These are phyloP conservation scores for Tricholauxania praeusta DNA, from an alignment of 2,888 invertebrate species.

Conservation along the genomic window DNA sequence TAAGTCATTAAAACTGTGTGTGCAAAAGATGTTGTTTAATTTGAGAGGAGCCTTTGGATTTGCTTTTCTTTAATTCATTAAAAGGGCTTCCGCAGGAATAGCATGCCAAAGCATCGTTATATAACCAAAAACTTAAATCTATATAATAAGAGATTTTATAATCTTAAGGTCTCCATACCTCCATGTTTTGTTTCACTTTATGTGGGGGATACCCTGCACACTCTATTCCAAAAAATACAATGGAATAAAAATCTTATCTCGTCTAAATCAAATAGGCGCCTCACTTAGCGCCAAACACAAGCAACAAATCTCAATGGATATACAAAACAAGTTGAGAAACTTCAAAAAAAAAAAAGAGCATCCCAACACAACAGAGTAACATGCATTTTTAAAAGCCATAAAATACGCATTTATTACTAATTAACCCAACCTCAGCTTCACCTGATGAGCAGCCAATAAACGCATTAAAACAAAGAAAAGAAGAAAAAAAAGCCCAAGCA, in stretches of 20 bases:
- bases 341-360: not conserved
- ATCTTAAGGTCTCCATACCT: conserved; percentile 9
- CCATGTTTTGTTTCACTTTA: conserved; percentile 7
- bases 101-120: too few relatives aligned
- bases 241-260: not conserved
- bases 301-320: not conserved
- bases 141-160: not conserved
- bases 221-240: not conserved
- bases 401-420: conserved; percentile 49
- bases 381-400: conserved; percentile 51
- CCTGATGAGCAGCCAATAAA: conserved; percentile 2
- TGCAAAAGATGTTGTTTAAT: not conserved
- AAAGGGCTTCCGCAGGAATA: too few relatives aligned
- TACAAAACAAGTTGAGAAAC: not conserved
- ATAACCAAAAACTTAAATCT: too few relatives aligned
- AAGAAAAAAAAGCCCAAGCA: not conserved
- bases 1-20: conserved; percentile 58
- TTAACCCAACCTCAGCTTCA: conserved; percentile 37
- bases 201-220: not conserved
- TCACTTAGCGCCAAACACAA: conserved; percentile 58
- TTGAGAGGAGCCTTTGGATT: too few relatives aligned
- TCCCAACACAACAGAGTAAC: conserved; percentile 40
- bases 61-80: too few relatives aligned
- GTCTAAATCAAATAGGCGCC: conserved; percentile 51
- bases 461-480: not conserved